Conservation (phyloP, 2,113 vertebrate genomes). For the Anolis sagrei region DNA sequence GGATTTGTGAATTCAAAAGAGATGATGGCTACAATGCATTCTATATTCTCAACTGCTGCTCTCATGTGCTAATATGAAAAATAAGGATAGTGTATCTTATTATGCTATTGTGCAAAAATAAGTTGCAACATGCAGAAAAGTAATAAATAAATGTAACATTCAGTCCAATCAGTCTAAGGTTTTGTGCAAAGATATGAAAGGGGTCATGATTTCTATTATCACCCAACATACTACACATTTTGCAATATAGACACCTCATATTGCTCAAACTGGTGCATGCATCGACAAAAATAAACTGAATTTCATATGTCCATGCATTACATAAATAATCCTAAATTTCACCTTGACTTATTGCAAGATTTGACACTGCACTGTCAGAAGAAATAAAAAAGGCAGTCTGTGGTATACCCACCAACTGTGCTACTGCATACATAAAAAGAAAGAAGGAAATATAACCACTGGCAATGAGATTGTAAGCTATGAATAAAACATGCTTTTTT, state of each 20-base stretch:
- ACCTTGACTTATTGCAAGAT: not conserved
- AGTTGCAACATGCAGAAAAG: not conserved
- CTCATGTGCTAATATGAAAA: not conserved
- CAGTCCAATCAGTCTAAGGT: not conserved
- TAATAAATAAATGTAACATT: not conserved
- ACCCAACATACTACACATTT: not conserved
- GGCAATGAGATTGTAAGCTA: constrained; percentile 1
- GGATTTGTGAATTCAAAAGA: constrained; percentile 4
- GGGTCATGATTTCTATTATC: not conserved
- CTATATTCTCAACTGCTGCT: not conserved
- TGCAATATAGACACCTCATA: no score
- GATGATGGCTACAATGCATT: not conserved
- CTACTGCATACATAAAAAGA: not conserved
- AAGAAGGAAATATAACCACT: not conserved
- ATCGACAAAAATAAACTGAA: not conserved
- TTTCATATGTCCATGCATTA: not conserved
- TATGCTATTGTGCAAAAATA: not conserved
- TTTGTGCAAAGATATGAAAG: not conserved
- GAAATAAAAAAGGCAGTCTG: not conserved
- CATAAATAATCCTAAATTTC: not conserved
- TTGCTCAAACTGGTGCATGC: not conserved
- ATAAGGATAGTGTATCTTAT: not conserved
- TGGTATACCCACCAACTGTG: not conserved
- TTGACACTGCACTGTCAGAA: not conserved
- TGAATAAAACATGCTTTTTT: not conserved